phyloP scores from a whole-genome alignment of 2,797 vertebrate genomes.

The Cottoperca gobio region DNA sequence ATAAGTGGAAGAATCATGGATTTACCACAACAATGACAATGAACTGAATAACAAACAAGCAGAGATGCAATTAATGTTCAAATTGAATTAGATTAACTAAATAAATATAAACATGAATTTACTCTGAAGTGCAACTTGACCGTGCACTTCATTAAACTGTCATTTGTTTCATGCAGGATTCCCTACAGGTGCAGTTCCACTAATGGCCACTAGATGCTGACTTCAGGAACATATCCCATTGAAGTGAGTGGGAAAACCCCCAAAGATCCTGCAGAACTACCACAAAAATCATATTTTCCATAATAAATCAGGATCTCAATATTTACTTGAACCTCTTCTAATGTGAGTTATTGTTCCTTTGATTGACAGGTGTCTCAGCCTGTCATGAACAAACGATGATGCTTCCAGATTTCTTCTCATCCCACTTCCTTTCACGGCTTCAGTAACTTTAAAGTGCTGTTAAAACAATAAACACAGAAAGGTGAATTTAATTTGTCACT shows the following conservation, averaged over 20 bases:
- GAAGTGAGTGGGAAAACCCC: background rate
- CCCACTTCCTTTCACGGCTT: background rate
- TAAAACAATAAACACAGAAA: background rate
- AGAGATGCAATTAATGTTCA: background rate
- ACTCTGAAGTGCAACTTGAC: too few relatives aligned
- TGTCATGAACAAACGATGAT: background rate
- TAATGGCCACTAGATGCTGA: conserved; percentile 1
- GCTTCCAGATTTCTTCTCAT: background rate
- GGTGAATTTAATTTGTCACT: background rate
- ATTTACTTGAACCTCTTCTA: background rate
- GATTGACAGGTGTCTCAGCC: background rate
- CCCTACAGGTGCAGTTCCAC: background rate
- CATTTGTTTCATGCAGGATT: background rate
- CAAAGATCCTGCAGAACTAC: background rate
- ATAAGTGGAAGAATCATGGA: too few relatives aligned
- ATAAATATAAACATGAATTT: background rate
- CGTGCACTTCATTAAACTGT: too few relatives aligned
- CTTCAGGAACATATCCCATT: background rate
- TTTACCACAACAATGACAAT: too few relatives aligned
- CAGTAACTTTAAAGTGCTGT: background rate
- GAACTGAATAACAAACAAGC: too few relatives aligned
- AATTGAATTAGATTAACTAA: background rate
- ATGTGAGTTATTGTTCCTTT: background rate
- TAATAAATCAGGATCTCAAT: background rate
- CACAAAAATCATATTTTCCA: background rate